Conservation (phyloP, 1,140 invertebrate genomes). For the Heliconius himera region DNA sequence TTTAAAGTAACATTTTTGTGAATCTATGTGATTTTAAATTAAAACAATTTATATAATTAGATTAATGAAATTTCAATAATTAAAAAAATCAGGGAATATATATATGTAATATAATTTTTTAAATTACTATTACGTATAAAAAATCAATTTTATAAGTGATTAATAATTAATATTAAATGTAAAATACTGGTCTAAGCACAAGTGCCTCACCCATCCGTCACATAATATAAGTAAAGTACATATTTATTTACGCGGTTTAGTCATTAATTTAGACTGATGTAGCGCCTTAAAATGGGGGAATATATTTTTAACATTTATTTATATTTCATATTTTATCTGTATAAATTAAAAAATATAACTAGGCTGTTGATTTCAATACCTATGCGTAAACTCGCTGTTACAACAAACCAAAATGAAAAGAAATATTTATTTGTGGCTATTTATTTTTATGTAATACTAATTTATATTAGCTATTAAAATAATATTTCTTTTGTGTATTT, state of each 20-base stretch:
- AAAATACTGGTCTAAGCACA: slow-evolving; percentile 28
- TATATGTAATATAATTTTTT: neutral
- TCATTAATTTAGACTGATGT: slow-evolving; percentile 74
- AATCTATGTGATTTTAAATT: neutral
- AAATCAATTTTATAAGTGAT: slow-evolving; percentile 6
- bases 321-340: neutral
- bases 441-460: neutral
- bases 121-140: neutral
- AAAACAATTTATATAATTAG: neutral
- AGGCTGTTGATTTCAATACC: neutral
- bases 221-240: slow-evolving; percentile 41
- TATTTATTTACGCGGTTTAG: slow-evolving; percentile 56
- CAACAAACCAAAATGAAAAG: slow-evolving; percentile 8
- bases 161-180: slow-evolving; percentile 14
- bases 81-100: neutral
- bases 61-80: slow-evolving; percentile 7
- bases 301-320: slow-evolving; percentile 52
- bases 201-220: slow-evolving; percentile 41
- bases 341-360: neutral
- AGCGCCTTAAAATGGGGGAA: slow-evolving; percentile 53
- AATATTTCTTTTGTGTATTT: slow-evolving; percentile 8
- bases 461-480: neutral
- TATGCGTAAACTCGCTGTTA: neutral
- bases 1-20: neutral
- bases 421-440: slow-evolving; percentile 7